phyloP scores from a whole-genome alignment of 2,113 vertebrate genomes.

The Gavialis gangeticus region DNA sequence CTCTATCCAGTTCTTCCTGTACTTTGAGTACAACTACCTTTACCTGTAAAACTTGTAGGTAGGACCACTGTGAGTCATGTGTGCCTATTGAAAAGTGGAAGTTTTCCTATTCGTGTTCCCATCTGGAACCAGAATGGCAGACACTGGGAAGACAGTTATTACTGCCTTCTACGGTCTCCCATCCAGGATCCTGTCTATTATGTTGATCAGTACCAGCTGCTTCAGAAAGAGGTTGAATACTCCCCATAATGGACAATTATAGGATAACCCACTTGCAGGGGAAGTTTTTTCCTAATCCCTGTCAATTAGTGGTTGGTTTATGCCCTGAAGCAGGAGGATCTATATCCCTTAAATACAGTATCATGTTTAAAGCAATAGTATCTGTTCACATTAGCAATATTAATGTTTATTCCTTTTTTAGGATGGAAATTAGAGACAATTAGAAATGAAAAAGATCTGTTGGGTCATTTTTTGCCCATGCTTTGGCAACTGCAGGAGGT shows the following conservation, averaged over 20 bases:
- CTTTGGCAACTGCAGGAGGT: background rate
- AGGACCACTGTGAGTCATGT: background rate
- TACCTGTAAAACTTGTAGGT: background rate
- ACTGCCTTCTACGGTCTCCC: fast-evolving
- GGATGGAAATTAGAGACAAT: slow-evolving; percentile 40
- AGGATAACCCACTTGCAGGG: slow-evolving; percentile 29
- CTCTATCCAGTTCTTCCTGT: background rate
- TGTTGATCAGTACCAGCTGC: background rate
- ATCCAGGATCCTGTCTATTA: background rate
- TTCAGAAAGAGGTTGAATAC: slow-evolving; percentile 17
- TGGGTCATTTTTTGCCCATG: background rate
- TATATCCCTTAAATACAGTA: slow-evolving; percentile 41
- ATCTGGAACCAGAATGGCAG: slow-evolving; percentile 65
- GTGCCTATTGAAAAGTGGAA: slow-evolving; percentile 28
- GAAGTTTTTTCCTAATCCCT: slow-evolving; percentile 52
- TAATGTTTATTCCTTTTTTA: slow-evolving; percentile 41
- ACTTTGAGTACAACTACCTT: slow-evolving; percentile 15
- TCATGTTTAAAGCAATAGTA: slow-evolving; percentile 52
- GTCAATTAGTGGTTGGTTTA: slow-evolving; percentile 47
- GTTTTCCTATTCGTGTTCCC: slow-evolving; percentile 56
- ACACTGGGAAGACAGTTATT: too few species aligned
- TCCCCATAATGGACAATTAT: background rate
- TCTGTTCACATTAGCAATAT: slow-evolving; percentile 38
- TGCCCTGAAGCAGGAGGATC: slow-evolving; percentile 50
- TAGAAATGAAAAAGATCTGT: slow-evolving; percentile 23